Percentiles rank a stretch among this genome's conserved stretches.
phyloP scores from a whole-genome alignment of 2,797 vertebrate species.

The Emydoidea blandingii region DNA sequence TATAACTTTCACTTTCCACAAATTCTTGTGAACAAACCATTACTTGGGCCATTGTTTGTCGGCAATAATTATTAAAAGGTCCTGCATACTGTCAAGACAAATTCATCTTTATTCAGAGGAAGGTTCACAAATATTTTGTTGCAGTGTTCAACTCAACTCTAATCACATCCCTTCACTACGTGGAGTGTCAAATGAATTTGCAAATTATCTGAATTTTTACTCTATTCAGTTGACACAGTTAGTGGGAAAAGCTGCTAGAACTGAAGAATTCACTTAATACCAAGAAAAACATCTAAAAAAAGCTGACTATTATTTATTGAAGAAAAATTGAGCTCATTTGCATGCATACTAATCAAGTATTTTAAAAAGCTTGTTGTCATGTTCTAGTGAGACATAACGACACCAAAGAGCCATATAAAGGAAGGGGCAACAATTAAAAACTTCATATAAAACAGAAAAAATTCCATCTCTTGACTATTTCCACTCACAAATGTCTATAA shows the following conservation, averaged over 20 bases:
- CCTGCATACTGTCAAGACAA: not conserved
- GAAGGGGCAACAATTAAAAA: not conserved
- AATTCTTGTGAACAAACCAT: not conserved
- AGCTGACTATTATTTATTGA: not conserved
- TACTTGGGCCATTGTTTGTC: not conserved
- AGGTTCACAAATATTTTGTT: not conserved
- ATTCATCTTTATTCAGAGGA: not conserved
- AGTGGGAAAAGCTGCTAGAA: not conserved
- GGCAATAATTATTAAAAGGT: not conserved
- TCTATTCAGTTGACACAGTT: not conserved
- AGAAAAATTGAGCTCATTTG: not conserved
- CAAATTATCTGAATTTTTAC: slow-evolving; percentile 36
- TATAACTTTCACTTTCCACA: not conserved
- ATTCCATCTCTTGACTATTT: not conserved
- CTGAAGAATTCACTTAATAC: not conserved
- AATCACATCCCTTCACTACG: not conserved
- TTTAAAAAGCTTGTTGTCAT: slow-evolving; percentile 8
- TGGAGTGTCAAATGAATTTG: not conserved
- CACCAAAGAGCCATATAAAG: not conserved
- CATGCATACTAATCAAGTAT: not conserved
- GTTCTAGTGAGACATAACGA: not conserved
- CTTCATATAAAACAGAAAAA: not conserved
- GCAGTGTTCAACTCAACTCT: not conserved
- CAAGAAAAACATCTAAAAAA: not conserved
- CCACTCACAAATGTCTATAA: not conserved